Evolutionary conservation across 2,888 invertebrate species (phyloP).

Genomic region (Cataglyphis livida): DNA sequence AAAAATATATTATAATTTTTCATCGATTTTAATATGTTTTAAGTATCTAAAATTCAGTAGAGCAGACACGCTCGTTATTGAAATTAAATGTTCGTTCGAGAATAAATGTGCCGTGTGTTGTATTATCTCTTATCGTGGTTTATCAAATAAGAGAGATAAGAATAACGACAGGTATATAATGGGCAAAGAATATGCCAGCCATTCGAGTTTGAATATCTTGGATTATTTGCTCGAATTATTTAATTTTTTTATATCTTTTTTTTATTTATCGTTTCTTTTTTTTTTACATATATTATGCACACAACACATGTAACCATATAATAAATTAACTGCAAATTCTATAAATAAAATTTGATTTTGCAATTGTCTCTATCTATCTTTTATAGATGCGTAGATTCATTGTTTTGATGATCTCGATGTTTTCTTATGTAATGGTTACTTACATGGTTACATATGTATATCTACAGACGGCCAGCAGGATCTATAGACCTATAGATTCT

Average conservation of each 20-base stretch:
- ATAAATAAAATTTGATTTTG: not conserved
- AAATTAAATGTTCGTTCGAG: slow-evolving; percentile 22
- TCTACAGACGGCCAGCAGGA: not conserved
- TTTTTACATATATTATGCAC: not conserved
- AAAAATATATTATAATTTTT: not conserved
- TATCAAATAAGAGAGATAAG: slow-evolving; percentile 51
- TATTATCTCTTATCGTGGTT: slow-evolving; percentile 15
- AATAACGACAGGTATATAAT: slow-evolving; percentile 15
- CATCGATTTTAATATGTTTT: not conserved
- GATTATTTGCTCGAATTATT: not conserved
- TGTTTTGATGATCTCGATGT: not conserved
- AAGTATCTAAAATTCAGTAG: not conserved
- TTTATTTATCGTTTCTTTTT: not conserved
- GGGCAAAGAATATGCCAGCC: not conserved
- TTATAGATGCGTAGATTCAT: not conserved
- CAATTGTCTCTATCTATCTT: not conserved
- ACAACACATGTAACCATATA: not conserved
- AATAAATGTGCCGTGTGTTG: not conserved
- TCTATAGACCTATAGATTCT: slow-evolving; percentile 28
- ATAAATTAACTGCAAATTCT: not conserved
- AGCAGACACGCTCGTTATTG: slow-evolving; percentile 6
- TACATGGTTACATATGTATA: not conserved
- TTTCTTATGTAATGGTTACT: not conserved
- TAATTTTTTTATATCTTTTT: not conserved
- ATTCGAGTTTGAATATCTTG: not conserved